Evolutionary conservation across 2,113 vertebrate genomes (phyloP).

Genomic region (Bagarius yarrelli): DNA sequence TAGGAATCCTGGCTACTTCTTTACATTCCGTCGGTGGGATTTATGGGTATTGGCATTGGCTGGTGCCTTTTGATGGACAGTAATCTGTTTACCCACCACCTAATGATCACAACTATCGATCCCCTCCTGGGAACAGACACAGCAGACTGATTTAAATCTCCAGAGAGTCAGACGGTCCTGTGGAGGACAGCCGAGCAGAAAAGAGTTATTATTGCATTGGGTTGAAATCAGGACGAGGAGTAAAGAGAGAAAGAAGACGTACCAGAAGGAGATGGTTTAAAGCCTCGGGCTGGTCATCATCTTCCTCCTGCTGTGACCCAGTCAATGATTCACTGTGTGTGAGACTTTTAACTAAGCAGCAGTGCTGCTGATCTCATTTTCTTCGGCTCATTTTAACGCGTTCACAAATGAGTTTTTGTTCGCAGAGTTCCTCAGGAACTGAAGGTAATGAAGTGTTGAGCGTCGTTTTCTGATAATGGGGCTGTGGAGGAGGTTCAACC

Average conservation of each 20-base stretch:
- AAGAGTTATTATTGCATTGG: not conserved
- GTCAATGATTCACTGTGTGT: conserved; percentile 20
- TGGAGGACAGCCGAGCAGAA: not conserved
- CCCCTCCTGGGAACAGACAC: conserved; percentile 31
- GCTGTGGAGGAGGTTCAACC: not conserved
- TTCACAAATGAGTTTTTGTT: not conserved
- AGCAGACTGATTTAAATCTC: conserved; percentile 31
- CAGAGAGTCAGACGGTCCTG: not conserved
- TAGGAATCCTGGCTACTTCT: conserved; percentile 21
- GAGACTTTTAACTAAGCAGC: conserved; percentile 27
- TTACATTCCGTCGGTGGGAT: conserved; percentile 19
- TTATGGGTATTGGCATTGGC: conserved; percentile 44
- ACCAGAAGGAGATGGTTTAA: not conserved
- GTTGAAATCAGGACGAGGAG: not conserved
- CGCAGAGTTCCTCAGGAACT: not conserved
- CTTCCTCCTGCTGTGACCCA: conserved; percentile 14
- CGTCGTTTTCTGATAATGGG: conserved; percentile 14
- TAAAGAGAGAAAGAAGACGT: not conserved
- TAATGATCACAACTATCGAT: conserved; percentile 42
- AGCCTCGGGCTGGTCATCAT: conserved; percentile 20
- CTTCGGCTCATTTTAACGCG: not conserved
- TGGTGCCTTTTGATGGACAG: conserved; percentile 34
- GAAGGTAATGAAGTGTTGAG: not conserved
- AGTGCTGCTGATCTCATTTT: not conserved
- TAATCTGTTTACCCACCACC: conserved; percentile 47